Base-by-base conservation (phyloP, 1,140 invertebrate species). In the Drosophila gunungcola region DNA sequence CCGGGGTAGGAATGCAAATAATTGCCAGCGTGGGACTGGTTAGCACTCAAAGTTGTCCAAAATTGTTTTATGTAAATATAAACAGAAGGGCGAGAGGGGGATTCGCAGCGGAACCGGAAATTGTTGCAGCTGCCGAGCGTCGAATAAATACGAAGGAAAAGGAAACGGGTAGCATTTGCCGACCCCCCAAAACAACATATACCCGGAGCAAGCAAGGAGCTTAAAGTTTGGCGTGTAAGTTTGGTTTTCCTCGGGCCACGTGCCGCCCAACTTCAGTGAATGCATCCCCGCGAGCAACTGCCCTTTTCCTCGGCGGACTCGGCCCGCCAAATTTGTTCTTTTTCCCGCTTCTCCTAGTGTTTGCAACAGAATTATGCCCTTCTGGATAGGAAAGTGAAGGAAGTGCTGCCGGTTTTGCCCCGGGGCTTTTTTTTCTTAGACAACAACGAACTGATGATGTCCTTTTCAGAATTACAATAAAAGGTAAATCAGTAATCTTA, bases 11-110 rank as follows among this genome's bases (percentile, higher is more conserved):
- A 80, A 86, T 84, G 84, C 84, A 89, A 89, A 88, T 89, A 89
- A 89, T 84, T 88, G 63, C 60, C 29, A 61, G 57, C 67, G 42
- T 55, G 65, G 13, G 43, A 76, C 53, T 62, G 73, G 68, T 73
- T 78, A 64, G 56, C 73, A 74, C 61, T 76, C 79, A 88, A 79
- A 83, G 69, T 88, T 89, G 65, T 80, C 69, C 76, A 84, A 88
- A 88, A 89, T 88, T 89, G 84, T 88, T 88, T 88, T 88, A 88
- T 88, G 84, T 88, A 88, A 88, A 88, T 88, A 88, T 69, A 83
- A 88, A 83, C 79, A 86, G 80, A 54, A 73, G 70, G 46, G 60
- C 36, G 57, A 69, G 46, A 13, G 68, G 61, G 49, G 72, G 45
- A 62, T 27, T 61, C 36, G 72, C 60, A 61, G 73, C 84, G 84